These are phyloP conservation scores for Nasonia vitripennis DNA, from an alignment of 1,140 invertebrate species.

Conservation along the genomic window DNA sequence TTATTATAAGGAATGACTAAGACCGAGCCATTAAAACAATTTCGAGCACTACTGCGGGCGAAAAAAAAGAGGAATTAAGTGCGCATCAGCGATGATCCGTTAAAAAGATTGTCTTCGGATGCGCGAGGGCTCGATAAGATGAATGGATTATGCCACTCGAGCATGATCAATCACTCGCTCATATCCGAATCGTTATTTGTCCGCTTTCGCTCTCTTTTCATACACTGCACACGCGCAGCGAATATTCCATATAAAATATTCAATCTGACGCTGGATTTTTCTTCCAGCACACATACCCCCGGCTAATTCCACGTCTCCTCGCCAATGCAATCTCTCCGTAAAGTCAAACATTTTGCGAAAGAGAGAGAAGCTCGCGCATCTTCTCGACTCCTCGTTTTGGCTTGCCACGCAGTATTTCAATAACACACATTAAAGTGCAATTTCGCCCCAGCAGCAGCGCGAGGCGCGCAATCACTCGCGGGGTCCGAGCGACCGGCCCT, in stretches of 20 bases:
- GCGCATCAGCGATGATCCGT: not conserved
- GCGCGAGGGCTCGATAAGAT: not conserved
- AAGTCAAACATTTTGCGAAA: slow-evolving; percentile 15
- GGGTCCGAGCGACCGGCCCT: not conserved
- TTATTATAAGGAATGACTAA: slow-evolving; percentile 5
- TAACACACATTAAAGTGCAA: slow-evolving; percentile 44
- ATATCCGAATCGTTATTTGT: too few species aligned
- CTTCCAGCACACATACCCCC: too few species aligned
- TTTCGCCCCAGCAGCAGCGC: not conserved
- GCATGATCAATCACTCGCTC: not conserved
- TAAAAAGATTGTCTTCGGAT: slow-evolving; percentile 13
- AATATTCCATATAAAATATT: too few species aligned
- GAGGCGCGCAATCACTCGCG: slow-evolving; percentile 3
- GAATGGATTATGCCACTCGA: not conserved
- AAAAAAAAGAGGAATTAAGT: not conserved
- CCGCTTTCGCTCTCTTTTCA: too few species aligned
- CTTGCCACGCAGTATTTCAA: slow-evolving; percentile 26
- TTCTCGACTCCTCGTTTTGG: not conserved
- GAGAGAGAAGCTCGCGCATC: slow-evolving; percentile 13
- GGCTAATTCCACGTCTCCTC: not conserved
- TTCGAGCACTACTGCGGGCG: not conserved
- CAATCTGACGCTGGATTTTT: too few species aligned
- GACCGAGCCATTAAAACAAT: not conserved
- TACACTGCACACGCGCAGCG: too few species aligned
- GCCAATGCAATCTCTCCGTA: not conserved